Base-by-base conservation (phyloP, 53 echinoderm and acorn worm species). In the Zoroaster sp. region DNA sequence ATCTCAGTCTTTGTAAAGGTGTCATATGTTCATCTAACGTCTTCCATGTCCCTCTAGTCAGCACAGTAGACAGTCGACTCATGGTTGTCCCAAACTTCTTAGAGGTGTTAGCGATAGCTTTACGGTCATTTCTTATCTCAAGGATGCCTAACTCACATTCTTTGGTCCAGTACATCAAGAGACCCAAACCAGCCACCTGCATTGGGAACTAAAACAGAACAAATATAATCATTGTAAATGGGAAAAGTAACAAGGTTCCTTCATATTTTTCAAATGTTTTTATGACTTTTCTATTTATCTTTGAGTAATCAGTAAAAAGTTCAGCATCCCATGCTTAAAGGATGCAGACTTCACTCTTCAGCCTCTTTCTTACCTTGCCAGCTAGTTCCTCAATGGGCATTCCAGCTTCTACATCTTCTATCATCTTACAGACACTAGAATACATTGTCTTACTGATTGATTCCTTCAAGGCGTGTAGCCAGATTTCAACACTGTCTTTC, bases 111-210 rank as follows among this genome's bases (percentile, higher is more conserved):
- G 94, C 90, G 46, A 97, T 89, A 43, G 97, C 97, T 80, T 95
- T 94, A 13, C 97, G 90, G 33, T 97, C 97, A 30, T 94, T 95
- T 4, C 95, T 89, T 18, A 97, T 94, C 89, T 97, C 97, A 41
- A 82, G 66, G 69, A 97, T 97, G 46, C 97, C 97, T 10, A 97
- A 77, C 78, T 97, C 97, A 47, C 97, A 97, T 70, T 97, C 97
- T 71, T 93, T 97, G 87, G 97, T 97, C 97, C 97, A 97, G 89
- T 92, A 92, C 83, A 95, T 88, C 43, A 92, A 83, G 44, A 97
- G 90, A 73, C 97, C 97, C n/a, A 97, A 89, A 0, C 92, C 77
- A 25, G 94, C 95, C 20, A 97, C 97, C 89, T 97, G 97, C 87
- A 91, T 95, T 28, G 97, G 97, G 88, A 92, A 97, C 97, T 97